These are phyloP conservation scores for Neopipo cinnamomea DNA, from an alignment of 2,113 vertebrate species.

Conservation along the genomic window DNA sequence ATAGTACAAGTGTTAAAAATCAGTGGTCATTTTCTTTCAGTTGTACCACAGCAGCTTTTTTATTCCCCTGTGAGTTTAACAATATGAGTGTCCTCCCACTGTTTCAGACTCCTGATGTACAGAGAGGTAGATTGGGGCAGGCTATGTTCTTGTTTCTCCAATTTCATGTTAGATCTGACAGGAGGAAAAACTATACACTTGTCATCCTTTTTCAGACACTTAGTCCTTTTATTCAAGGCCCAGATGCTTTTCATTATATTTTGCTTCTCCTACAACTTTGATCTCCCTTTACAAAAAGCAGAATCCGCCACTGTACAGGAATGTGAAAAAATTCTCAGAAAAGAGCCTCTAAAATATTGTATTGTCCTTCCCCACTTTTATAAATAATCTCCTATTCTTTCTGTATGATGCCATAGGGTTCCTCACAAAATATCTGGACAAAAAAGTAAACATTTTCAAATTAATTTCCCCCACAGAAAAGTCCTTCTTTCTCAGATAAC, in stretches of 20 bases:
- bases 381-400: neutral
- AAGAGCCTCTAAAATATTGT: slow-evolving; percentile 21
- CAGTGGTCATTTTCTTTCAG: neutral
- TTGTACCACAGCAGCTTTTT: neutral
- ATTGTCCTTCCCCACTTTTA: neutral
- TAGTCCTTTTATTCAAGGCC: slow-evolving; percentile 19
- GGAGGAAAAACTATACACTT: neutral
- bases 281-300: slow-evolving; percentile 65
- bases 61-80: neutral
- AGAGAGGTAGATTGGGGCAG: neutral
- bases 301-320: neutral
- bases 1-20: neutral
- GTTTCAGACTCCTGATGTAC: neutral
- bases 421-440: neutral
- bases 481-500: slow-evolving; percentile 8
- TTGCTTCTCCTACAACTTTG: slow-evolving; percentile 56
- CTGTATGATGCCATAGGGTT: slow-evolving; percentile 11
- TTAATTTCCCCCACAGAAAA: slow-evolving; percentile 7
- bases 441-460: slow-evolving; percentile 43
- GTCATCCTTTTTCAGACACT: neutral
- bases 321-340: neutral
- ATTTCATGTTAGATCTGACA: slow-evolving; percentile 14
- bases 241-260: slow-evolving; percentile 13
- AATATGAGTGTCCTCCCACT: neutral
- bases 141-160: neutral